Evolutionary conservation across 2,797 vertebrate genomes (phyloP).

Genomic region (Phrynocephalus forsythii): DNA sequence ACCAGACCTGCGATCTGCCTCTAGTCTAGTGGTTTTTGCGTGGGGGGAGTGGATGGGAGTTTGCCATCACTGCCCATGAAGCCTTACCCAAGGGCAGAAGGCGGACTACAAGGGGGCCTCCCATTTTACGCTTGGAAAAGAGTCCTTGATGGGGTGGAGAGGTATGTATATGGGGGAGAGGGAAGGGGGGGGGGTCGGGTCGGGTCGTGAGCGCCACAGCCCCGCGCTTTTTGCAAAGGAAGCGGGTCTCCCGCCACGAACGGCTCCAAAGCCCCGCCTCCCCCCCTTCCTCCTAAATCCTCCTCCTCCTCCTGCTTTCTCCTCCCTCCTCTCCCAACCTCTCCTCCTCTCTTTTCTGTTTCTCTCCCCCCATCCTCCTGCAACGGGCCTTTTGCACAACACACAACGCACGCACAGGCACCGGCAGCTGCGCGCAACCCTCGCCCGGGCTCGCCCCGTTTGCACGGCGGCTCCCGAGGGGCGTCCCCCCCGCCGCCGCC

Average conservation of each 20-base stretch:
- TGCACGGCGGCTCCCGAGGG: background rate
- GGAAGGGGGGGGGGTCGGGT: accelerated
- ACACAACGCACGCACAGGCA: constrained; percentile 17
- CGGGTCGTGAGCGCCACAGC: too few relatives aligned
- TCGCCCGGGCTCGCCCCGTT: background rate
- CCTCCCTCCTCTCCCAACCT: background rate
- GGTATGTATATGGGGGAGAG: too few relatives aligned
- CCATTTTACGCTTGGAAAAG: background rate
- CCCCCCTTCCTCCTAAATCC: constrained; percentile 11
- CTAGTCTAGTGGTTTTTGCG: background rate
- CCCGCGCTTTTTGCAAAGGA: background rate
- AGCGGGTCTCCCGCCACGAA: background rate
- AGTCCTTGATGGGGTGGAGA: background rate
- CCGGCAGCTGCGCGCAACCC: constrained; percentile 16
- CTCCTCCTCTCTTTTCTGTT: background rate
- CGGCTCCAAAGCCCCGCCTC: constrained; percentile 10
- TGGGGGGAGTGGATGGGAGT: too few relatives aligned
- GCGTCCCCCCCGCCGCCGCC: background rate
- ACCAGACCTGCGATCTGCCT: background rate
- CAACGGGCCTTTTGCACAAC: constrained; percentile 20
- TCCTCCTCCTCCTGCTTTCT: constrained; percentile 16
- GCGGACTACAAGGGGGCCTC: too few relatives aligned
- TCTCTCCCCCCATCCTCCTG: constrained; percentile 15
- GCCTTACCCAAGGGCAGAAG: too few relatives aligned
- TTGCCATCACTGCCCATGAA: too few relatives aligned